Base-by-base conservation (phyloP, 1,140 invertebrate species). In the Gryllus bimaculatus region DNA sequence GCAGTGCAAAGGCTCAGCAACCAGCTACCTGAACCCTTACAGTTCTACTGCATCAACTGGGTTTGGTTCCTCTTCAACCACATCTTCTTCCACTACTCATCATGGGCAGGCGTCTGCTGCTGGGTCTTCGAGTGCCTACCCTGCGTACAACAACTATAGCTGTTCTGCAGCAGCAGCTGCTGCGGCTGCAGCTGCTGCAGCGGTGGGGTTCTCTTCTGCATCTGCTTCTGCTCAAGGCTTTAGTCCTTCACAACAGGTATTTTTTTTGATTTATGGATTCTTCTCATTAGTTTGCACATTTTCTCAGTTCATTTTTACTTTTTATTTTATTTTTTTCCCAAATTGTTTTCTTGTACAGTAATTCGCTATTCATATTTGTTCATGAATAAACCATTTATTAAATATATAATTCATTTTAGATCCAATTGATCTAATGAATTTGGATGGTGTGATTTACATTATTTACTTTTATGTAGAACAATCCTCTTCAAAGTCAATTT, bases 131-230 rank as follows among this genome's bases (percentile, higher is more conserved):
- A 89, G 81, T 39, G 85, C 89, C 73, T 89, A 90, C 83, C 86
- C 88, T 7, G 88, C 90, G 8, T 92, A 92, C 81, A 86, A 87
- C 47, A 81, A 84, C 3, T 92, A 92, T 82, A 91, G 87, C 79
- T 87, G 85, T 76, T 83, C 85, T 8, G 83, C 86, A 8, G 87
- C 85, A 80, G 89, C 83, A 80, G 77, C 54, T 66, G 80, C 47
- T 75, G 47, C 66, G 20, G n/a, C 47, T 73, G 76, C 54, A 7
- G 21, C 80, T 8, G 21, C 76, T 77, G 18, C 73, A 8, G 86
- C 89, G 73, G 91, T 92, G 84, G 89, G 89, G 78, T 92, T 92
- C 85, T 87, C 90, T 10, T 86, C 90, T 76, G 86, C 8, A 87
- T 89, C 81, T 66, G 86, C 8, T 87, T 89, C 81, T 66, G 85